A percentile compares a stretch with the other conserved stretches of the same genome.
Evolutionary conservation across 2,888 invertebrate genomes (phyloP).

Genomic region (Chrysolina americana): DNA sequence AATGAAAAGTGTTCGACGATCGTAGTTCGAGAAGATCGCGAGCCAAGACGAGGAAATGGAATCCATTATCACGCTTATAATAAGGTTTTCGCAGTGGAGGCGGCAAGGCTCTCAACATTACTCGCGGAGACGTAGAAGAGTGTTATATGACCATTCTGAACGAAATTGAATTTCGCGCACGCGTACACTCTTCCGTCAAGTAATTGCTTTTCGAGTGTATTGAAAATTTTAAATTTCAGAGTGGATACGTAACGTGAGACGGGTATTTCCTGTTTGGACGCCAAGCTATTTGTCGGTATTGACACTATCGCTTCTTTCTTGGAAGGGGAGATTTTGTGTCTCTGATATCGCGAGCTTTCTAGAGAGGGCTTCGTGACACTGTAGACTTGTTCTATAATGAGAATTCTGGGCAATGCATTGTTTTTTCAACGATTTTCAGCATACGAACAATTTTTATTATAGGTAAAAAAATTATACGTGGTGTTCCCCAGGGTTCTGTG

Average conservation of each 20-base stretch:
- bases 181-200: conserved; percentile 59
- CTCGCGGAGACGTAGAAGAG: conserved; percentile 56
- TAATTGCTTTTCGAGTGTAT: conserved; percentile 62
- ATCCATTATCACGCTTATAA: conserved; percentile 66
- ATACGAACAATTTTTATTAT: too few relatives aligned
- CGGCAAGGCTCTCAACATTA: conserved; percentile 39
- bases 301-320: neutral
- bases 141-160: conserved; percentile 63
- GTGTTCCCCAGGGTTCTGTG: too few relatives aligned
- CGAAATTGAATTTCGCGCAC: conserved; percentile 66
- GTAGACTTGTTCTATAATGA: too few relatives aligned
- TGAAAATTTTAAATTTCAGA: conserved; percentile 14
- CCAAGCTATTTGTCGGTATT: neutral
- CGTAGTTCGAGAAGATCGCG: conserved; percentile 22
- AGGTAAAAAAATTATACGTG: too few relatives aligned
- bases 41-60: conserved; percentile 56
- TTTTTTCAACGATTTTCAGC: too few relatives aligned
- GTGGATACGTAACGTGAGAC: neutral
- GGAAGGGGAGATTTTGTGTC: too few relatives aligned
- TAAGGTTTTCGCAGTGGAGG: conserved; percentile 59
- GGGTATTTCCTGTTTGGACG: neutral
- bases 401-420: too few relatives aligned
- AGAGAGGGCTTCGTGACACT: too few relatives aligned
- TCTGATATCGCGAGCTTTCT: too few relatives aligned
- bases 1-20: conserved; percentile 21